Conservation (phyloP, 37 sponge, comb jelly and placozoan species). For the Bolinopsis microptera region DNA sequence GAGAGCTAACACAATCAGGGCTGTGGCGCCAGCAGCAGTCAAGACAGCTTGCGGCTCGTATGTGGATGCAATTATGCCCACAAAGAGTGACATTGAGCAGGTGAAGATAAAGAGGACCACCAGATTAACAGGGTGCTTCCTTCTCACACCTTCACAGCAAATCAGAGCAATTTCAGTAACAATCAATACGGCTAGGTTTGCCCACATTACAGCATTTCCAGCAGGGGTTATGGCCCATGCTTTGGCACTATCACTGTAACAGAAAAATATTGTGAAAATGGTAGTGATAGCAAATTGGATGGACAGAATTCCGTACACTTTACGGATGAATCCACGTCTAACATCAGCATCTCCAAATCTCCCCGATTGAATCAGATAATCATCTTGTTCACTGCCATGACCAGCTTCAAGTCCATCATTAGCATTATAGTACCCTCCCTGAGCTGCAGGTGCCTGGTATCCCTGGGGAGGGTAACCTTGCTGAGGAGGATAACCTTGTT, state of each 20-base stretch:
- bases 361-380: slow-evolving; percentile 1
- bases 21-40: slow-evolving; percentile 48
- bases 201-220: slow-evolving; percentile 51
- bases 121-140: slow-evolving; percentile 46
- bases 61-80: slow-evolving; percentile 47
- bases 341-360: background rate
- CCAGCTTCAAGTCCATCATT: background rate
- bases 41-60: slow-evolving; percentile 47
- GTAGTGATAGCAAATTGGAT: slow-evolving; percentile 50
- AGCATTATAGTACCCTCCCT: background rate
- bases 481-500: slow-evolving; percentile 16
- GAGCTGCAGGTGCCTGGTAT: background rate
- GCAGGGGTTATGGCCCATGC: background rate
- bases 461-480: background rate
- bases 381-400: background rate
- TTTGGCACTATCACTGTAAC: slow-evolving; percentile 42
- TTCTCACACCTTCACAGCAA: slow-evolving; percentile 62
- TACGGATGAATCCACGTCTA: background rate
- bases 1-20: slow-evolving; percentile 30
- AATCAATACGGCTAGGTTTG: slow-evolving; percentile 19
- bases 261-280: background rate
- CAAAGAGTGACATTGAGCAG: slow-evolving; percentile 44
- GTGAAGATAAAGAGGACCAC: slow-evolving; percentile 48
- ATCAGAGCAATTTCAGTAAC: slow-evolving; percentile 58
- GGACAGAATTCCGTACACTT: slow-evolving; percentile 30